phyloP scores from a whole-genome alignment of 1,140 invertebrate genomes.

The Thaumetopoea pityocampa region DNA sequence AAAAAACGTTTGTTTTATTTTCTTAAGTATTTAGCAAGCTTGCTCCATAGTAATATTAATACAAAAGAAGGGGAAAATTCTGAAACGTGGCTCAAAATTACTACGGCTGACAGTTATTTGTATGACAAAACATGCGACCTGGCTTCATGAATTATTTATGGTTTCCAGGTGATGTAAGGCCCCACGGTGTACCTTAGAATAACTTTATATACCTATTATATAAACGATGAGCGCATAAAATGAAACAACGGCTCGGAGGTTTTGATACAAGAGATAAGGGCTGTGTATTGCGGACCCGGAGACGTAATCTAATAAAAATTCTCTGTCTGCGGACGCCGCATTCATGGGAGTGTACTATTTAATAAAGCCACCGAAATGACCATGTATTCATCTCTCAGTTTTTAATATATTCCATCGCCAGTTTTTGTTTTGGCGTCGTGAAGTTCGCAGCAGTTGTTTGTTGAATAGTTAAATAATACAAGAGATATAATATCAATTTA shows the following conservation, averaged over 20 bases:
- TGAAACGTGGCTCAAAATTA: constrained; percentile 20
- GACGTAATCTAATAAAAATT: constrained; percentile 24
- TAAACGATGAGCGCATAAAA: constrained; percentile 21
- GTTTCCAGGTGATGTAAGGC: constrained; percentile 25
- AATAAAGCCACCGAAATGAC: constrained; percentile 24
- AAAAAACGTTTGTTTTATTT: too few species aligned
- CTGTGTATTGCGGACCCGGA: constrained; percentile 31
- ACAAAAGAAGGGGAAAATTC: constrained; percentile 5
- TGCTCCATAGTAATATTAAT: not conserved
- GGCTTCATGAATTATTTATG: constrained; percentile 28
- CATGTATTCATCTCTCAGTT: too few species aligned
- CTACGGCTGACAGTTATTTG: constrained; percentile 26
- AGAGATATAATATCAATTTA: too few species aligned
- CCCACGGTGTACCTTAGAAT: constrained; percentile 23
- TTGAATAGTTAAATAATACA: too few species aligned
- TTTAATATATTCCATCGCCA: too few species aligned
- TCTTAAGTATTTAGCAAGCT: not conserved
- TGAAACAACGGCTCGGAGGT: constrained; percentile 19
- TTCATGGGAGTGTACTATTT: constrained; percentile 17
- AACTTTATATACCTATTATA: constrained; percentile 17
- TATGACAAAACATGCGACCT: constrained; percentile 23
- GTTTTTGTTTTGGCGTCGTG: too few species aligned
- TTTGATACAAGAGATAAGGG: constrained; percentile 25
- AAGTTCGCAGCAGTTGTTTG: too few species aligned
- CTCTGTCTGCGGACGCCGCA: constrained; percentile 19